Evolutionary conservation across 2,888 invertebrate genomes (phyloP), one percentile per base, ranked within the genome.

Genomic region (Drymonia ruficornis): DNA sequence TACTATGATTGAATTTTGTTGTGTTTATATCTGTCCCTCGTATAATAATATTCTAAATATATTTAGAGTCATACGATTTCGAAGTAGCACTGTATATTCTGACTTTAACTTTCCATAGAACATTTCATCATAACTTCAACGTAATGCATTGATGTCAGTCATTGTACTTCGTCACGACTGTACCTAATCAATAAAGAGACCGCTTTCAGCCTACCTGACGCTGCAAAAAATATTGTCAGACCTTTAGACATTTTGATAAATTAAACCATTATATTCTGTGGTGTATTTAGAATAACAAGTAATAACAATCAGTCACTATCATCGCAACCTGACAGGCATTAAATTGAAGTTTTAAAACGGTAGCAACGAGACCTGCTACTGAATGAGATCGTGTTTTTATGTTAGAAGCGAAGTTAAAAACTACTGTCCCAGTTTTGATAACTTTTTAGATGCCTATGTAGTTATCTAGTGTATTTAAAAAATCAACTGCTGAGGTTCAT

Each of bases 251-350:
- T 61, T n/a, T 66, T 63, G 53, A 63, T 58, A 60, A 56, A 66
- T 66, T 58, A 61, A 52, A 65, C 58, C 63, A 67, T 67, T 63
- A 59, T 60, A 52, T 63, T 50, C 55, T 51, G 11, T 65, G 58
- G 60, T 63, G 60, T 53, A 58, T 63, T 65, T 63, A 55, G 50
- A 52, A 53, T 57, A 42, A 56, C 55, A 56, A 57, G 52, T 55
- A 53, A 58, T 59, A 65, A 63, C 61, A 70, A 70, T 65, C 59
- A 55, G 51, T 61, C 57, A 55, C 56, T 56, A 61, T 56, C 61
- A 65, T 72, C 65, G 60, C 59, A 63, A 57, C 53, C 69, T 73
- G 76, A 78, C 76, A 78, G 65, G 65, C 78, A 76, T 73, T 60
- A 72, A 78, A 78, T 76, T 76, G 62, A 55, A 62, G 67, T 66